These are phyloP conservation scores for Cephus pygmeus DNA, from an alignment of 2,888 invertebrate genomes.

Conservation along the genomic window DNA sequence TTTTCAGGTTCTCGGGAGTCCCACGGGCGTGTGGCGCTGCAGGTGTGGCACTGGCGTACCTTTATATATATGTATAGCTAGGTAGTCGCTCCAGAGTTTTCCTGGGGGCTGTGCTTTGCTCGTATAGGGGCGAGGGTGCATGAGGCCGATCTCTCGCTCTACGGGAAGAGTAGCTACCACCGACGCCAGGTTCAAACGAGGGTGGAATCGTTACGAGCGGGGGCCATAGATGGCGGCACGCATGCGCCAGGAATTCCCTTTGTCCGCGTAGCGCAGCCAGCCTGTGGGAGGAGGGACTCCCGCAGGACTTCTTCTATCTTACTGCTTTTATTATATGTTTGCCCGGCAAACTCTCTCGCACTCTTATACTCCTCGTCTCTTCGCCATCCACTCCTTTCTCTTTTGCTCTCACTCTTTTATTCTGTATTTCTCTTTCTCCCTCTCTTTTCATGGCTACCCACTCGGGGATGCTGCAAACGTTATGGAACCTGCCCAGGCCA, in stretches of 20 bases:
- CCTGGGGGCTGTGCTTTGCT: not conserved
- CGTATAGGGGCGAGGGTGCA: not conserved
- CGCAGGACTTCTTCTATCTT: constrained; percentile 56
- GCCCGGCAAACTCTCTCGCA: constrained; percentile 23
- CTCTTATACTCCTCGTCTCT: not conserved
- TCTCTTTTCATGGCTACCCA: not conserved
- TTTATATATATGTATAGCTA: not conserved
- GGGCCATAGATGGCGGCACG: constrained; percentile 40
- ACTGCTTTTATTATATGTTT: constrained; percentile 52
- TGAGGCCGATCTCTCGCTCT: not conserved
- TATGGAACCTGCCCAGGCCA: not conserved
- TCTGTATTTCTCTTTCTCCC: not conserved
- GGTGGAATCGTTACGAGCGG: constrained; percentile 60
- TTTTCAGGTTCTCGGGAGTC: constrained; percentile 57
- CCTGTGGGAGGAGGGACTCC: constrained; percentile 33
- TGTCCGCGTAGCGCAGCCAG: constrained; percentile 47
- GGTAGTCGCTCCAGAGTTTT: not conserved
- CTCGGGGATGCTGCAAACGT: not conserved
- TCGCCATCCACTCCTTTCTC: not conserved
- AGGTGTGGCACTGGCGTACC: constrained; percentile 11
- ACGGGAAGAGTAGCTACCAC: constrained; percentile 29
- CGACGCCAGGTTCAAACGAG: constrained; percentile 36
- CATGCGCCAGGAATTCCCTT: constrained; percentile 56
- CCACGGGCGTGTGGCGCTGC: constrained; percentile 27
- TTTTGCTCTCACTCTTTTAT: not conserved